Evolutionary conservation across 1,140 invertebrate species (phyloP).

Genomic region (Pogonus chalceus): DNA sequence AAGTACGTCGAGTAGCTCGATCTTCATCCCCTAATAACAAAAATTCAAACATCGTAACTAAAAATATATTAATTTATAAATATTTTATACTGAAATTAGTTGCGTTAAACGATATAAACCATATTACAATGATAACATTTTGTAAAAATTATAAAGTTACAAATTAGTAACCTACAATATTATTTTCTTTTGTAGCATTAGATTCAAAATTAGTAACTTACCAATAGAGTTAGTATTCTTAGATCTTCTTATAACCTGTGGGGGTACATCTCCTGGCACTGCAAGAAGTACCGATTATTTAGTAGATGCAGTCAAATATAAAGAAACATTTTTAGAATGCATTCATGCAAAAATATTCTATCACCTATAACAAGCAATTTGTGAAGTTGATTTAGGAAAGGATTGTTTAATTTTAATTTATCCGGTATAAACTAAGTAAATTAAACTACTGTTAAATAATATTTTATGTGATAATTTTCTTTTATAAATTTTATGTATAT

Average conservation of each 20-base stretch:
- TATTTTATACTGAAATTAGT: neutral
- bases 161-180: neutral
- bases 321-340: no score
- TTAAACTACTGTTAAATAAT: no score
- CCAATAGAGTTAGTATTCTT: constrained; percentile 9
- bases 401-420: no score
- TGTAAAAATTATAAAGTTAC: constrained; percentile 1
- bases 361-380: no score
- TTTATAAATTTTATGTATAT: no score
- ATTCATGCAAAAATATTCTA: no score
- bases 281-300: neutral
- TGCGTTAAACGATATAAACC: neutral
- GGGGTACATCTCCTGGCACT: neutral
- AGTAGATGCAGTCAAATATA: no score
- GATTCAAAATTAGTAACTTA: neutral
- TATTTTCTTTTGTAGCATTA: neutral
- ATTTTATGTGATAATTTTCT: no score
- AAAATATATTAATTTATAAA: no score
- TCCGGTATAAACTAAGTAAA: no score
- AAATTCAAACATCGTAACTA: no score
- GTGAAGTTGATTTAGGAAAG: no score
- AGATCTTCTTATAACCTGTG: neutral
- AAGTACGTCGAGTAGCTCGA: constrained; percentile 73
- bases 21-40: constrained; percentile 59
- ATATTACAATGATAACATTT: neutral